Percentiles rank a stretch among this genome's conserved stretches.
phyloP scores from a whole-genome alignment of 2,113 vertebrate genomes.

The Trochalopteron elliotii region DNA sequence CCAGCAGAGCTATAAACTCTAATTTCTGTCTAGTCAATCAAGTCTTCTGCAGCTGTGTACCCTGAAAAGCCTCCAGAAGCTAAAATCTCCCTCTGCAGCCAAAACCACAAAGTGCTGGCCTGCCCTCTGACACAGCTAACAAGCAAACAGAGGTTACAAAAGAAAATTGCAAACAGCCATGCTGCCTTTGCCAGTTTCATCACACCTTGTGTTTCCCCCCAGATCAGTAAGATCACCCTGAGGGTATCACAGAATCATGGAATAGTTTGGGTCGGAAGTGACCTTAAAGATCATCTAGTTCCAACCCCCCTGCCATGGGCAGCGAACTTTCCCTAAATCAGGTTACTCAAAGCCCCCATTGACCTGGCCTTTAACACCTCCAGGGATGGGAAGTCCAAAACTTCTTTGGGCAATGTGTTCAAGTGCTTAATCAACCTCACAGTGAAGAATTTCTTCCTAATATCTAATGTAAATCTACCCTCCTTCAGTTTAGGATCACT shows the following conservation, averaged over 20 bases:
- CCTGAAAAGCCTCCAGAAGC: neutral
- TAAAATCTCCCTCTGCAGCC: neutral
- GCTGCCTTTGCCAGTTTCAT: neutral
- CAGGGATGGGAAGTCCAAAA: neutral
- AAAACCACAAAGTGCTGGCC: neutral
- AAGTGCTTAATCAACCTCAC: neutral
- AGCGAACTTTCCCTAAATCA: neutral
- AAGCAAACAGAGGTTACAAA: neutral
- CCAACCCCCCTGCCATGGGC: neutral
- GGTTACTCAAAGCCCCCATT: neutral
- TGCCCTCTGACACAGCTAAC: neutral
- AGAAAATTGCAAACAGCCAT: neutral
- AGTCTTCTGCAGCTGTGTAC: neutral
- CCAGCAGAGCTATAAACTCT: neutral
- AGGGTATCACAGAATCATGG: neutral
- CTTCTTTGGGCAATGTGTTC: neutral
- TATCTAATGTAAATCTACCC: neutral
- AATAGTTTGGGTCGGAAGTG: neutral
- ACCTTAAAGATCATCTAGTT: neutral
- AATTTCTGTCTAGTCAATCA: neutral
- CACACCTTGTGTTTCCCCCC: rapidly evolving
- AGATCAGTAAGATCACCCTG: neutral
- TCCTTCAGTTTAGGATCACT: neutral
- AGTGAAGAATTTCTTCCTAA: neutral
- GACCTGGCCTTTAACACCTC: neutral